Evolutionary conservation across 1,140 invertebrate genomes (phyloP).

Genomic region (Apocrypta bakeri): DNA sequence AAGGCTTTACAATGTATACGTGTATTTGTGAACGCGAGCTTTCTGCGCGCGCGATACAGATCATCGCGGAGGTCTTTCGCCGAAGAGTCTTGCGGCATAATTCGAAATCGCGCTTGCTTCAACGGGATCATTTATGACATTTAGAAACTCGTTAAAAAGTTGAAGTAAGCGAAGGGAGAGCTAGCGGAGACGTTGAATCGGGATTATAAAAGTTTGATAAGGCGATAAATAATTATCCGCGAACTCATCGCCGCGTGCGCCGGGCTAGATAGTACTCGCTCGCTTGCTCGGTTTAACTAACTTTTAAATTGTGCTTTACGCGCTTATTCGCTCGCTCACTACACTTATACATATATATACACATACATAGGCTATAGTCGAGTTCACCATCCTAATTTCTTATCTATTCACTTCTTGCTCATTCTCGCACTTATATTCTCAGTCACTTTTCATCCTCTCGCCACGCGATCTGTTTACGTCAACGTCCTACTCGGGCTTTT

Average conservation of each 20-base stretch:
- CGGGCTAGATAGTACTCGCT: constrained; percentile 8
- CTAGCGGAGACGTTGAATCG: constrained; percentile 51
- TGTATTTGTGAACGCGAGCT: too few relatives aligned
- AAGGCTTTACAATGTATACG: not conserved
- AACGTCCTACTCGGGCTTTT: not conserved
- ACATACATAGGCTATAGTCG: constrained; percentile 26
- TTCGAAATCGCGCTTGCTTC: constrained; percentile 52
- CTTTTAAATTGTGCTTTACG: constrained; percentile 52
- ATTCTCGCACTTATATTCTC: constrained; percentile 20
- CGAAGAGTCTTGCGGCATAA: constrained; percentile 34
- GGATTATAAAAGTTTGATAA: constrained; percentile 71
- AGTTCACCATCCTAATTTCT: constrained; percentile 47
- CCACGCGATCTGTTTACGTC: not conserved
- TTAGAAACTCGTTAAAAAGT: constrained; percentile 71
- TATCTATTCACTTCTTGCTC: constrained; percentile 45
- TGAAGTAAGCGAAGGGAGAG: constrained; percentile 53
- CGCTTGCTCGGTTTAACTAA: constrained; percentile 40
- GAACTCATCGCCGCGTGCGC: constrained; percentile 55
- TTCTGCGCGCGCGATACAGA: constrained; percentile 29
- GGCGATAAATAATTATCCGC: constrained; percentile 70
- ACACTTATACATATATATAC: not conserved
- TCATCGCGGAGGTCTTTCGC: not conserved
- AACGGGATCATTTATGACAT: constrained; percentile 68
- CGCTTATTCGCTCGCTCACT: not conserved
- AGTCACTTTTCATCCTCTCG: not conserved